Base-by-base conservation (phyloP, 2,797 vertebrate genomes). In the Cottoperca gobio region DNA sequence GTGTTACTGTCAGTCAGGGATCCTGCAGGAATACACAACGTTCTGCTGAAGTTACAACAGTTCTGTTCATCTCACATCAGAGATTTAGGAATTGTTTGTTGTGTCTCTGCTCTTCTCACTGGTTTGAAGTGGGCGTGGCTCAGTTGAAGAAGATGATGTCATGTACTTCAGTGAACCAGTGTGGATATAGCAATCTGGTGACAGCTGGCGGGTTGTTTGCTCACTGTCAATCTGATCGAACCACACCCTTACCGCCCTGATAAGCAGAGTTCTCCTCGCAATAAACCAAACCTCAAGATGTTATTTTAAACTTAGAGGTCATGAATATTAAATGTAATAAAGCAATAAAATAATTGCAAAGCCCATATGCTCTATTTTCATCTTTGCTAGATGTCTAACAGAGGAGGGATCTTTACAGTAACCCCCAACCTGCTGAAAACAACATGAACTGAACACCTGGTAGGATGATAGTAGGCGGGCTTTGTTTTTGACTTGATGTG, bases 351-450 rank as follows among this genome's bases (percentile, higher is more conserved):
- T n/a, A n/a, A n/a, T n/a, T n/a, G n/a, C n/a, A n/a, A n/a, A n/a
- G n/a, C n/a, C n/a, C n/a, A n/a, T n/a, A n/a, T n/a, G n/a, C n/a
- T n/a, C n/a, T n/a, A 33, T 21, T 35, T 65, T 19, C 39, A 14
- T 45, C 28, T 35, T 4, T 53, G 31, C 37, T 43, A 3, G 48
- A 31, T 48, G 53, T 39, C 12, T 14, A 12, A 52, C 21, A 28
- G 42, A 69, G n/a, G 7, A 24, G 31, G 43, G 14, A 5, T 1
- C 8, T 43, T 24, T n/a, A 28, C 23, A 58, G 33, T 7, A 69
- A 53, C 12, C 28, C 12, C 28, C 53, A 50, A 49, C 17, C 50
- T 21, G 31, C 57, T 72, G 17, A 33, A 52, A 52, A 66, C 65
- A 0, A 52, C n/a, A n/a, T n/a, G n/a, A n/a, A n/a, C n/a, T n/a